phyloP scores from a whole-genome alignment of 2,888 invertebrate genomes.

The Lochmaea crataegi region DNA sequence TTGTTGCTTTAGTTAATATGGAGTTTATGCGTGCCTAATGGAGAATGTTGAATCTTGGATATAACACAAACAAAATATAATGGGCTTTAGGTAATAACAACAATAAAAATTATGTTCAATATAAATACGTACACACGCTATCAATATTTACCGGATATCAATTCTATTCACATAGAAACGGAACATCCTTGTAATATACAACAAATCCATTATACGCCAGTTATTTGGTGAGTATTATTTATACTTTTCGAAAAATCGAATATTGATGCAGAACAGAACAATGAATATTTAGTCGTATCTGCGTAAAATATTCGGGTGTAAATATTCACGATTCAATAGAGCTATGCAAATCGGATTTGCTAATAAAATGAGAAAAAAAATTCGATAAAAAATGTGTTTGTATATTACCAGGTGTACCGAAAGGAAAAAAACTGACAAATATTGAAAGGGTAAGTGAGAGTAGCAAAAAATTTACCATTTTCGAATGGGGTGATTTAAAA shows the following conservation, averaged over 20 bases:
- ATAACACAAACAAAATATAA: background rate
- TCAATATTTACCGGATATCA: background rate
- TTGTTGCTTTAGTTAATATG: too few species aligned
- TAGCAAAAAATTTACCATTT: too few species aligned
- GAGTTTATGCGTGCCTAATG: background rate
- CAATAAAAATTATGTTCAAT: background rate
- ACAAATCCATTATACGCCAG: background rate
- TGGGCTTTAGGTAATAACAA: background rate
- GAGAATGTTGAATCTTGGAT: background rate
- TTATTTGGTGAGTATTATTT: conserved; percentile 15
- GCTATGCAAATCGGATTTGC: background rate
- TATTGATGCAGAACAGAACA: conserved; percentile 16
- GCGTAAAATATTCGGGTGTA: conserved; percentile 19
- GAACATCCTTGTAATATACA: conserved; percentile 3
- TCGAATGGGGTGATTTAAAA: too few species aligned
- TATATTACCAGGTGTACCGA: too few species aligned
- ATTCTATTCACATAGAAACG: background rate
- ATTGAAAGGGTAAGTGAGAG: too few species aligned
- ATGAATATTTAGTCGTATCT: conserved; percentile 9
- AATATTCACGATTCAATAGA: conserved; percentile 15
- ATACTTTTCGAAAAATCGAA: conserved; percentile 11
- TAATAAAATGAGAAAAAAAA: background rate
- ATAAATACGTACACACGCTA: background rate
- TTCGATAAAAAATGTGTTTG: too few species aligned
- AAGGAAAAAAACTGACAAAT: too few species aligned